These are phyloP conservation scores for Origma solitaria DNA, from an alignment of 2,113 vertebrate species.

Conservation along the genomic window DNA sequence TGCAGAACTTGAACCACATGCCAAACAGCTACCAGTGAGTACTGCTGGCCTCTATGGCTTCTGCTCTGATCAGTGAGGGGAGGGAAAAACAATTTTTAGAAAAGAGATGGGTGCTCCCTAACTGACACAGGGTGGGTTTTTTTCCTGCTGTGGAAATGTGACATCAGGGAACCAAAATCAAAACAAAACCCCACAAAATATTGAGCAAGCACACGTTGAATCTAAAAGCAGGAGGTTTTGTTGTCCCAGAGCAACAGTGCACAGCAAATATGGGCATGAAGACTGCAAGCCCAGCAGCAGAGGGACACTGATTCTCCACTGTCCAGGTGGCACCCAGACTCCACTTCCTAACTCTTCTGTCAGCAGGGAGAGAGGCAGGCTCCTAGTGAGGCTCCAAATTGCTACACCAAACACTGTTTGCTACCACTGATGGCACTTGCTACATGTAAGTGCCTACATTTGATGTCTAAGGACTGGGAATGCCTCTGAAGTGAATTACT, in stretches of 20 bases:
- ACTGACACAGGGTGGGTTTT: background rate
- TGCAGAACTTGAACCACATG: background rate
- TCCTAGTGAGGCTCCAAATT: background rate
- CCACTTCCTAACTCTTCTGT: background rate
- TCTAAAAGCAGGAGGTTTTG: background rate
- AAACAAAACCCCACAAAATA: background rate
- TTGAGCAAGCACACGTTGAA: background rate
- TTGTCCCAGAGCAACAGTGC: background rate
- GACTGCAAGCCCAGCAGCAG: background rate
- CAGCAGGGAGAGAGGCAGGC: background rate
- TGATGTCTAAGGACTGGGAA: background rate
- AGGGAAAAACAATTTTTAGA: fast-evolving
- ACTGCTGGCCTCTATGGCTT: background rate
- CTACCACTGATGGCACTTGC: background rate
- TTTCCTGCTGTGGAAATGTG: background rate
- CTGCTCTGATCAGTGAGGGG: background rate
- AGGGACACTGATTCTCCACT: background rate
- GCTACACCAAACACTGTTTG: background rate
- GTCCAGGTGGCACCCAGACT: background rate
- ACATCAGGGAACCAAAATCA: background rate
- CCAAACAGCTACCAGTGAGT: background rate
- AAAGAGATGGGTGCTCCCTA: background rate
- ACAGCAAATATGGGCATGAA: background rate
- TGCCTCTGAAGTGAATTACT: background rate
- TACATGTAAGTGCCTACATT: background rate